Base-by-base conservation (phyloP, 2,113 vertebrate species). In the Salvelinus namaycush region DNA sequence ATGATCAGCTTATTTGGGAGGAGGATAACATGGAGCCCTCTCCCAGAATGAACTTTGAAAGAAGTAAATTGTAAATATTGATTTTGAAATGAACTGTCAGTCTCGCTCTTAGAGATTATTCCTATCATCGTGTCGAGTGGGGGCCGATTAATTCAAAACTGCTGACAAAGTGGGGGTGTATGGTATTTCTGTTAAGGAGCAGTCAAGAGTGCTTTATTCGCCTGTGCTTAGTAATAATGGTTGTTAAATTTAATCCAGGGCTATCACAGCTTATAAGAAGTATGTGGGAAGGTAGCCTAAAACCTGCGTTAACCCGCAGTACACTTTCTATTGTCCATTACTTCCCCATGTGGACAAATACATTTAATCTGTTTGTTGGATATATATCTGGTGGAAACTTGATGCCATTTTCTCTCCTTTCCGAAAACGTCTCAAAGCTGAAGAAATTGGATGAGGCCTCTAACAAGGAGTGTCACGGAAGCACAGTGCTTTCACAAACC, bases 31-130 rank as follows among this genome's bases (percentile, higher is more conserved):
- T 95, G 95, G 95, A 96, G 95, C 95, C 94, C 94, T 96, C 94
- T 97, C 94, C 94, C 90, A 83, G 95, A 97, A 98, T 95, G 95
- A 97, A 97, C 95, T 96, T 94, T 96, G 96, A 97, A 97, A 97
- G 97, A 95, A 97, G 96, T 97, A 96, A 98, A 97, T 98, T 97
- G 96, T 97, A 97, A 97, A 97, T 97, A 98, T 98, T 97, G 97
- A 98, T 97, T 96, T 92, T 96, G 95, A 96, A 98, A 97, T 97
- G 95, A 97, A 97, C 93, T 97, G 96, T 96, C 96, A 96, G 94
- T 97, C 96, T 97, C 92, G 86, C 92, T 94, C 84, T 93, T 93
- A 11, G 87, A 96, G 96, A 98, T 98, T 96, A 97, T 97, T 96
- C 93, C 95, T 95, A 95, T 97, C 96, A 95, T 97, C 93, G 91